Percentiles rank a stretch among this genome's conserved stretches.
Evolutionary conservation across 1,140 invertebrate species (phyloP).

Genomic region (Bilobella aurantiaca): DNA sequence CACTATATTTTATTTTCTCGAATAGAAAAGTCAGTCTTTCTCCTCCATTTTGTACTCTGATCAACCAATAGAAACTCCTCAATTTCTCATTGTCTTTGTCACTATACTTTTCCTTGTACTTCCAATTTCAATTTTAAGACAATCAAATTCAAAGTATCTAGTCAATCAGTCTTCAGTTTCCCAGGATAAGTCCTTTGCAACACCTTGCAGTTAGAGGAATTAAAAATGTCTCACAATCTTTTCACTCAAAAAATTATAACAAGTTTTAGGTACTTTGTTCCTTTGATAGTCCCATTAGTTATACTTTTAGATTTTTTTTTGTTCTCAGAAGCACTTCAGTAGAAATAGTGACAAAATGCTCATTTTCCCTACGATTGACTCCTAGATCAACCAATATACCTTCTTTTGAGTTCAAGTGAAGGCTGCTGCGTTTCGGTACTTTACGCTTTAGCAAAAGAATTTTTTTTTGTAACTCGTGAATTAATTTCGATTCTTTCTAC

Average conservation of each 20-base stretch:
- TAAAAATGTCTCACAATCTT: not conserved
- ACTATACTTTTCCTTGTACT: too few species aligned
- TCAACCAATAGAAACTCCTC: not conserved
- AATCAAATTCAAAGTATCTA: not conserved
- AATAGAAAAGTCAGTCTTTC: not conserved
- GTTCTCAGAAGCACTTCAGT: too few species aligned
- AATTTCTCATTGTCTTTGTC: not conserved
- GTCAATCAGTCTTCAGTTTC: slow-evolving; percentile 1
- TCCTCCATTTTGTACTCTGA: slow-evolving; percentile 8
- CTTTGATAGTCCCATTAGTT: not conserved
- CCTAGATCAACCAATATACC: too few species aligned
- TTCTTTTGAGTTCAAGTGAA: too few species aligned
- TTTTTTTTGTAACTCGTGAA: too few species aligned
- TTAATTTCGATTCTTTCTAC: too few species aligned
- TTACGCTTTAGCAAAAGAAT: too few species aligned
- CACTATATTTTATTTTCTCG: not conserved
- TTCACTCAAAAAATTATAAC: not conserved
- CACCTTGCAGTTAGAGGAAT: not conserved
- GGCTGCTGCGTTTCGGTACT: too few species aligned
- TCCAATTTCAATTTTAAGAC: not conserved
- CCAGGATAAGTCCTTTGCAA: not conserved
- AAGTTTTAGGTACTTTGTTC: slow-evolving; percentile 4
- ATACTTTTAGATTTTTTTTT: too few species aligned
- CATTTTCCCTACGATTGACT: too few species aligned
- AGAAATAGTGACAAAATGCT: too few species aligned